Conservation (phyloP, 2,113 vertebrate species). For the Dromiciops gliroides region DNA sequence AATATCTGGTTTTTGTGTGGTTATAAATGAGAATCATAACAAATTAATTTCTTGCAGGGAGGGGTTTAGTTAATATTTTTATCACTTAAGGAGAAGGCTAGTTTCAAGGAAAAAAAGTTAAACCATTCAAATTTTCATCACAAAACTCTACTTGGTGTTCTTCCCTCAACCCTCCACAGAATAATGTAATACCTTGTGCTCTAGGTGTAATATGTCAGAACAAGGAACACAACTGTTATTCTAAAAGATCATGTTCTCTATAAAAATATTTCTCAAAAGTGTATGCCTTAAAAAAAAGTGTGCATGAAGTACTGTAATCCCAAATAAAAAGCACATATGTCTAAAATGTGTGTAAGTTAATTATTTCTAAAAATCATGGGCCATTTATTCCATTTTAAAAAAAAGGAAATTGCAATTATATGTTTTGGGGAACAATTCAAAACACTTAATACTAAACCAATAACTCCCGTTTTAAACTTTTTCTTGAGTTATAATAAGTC, state of each 20-base stretch:
- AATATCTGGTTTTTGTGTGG: neutral
- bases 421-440: neutral
- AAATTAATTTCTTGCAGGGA: neutral
- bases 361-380: neutral
- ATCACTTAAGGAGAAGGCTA: neutral
- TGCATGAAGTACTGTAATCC: neutral
- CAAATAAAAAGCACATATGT: neutral
- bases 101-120: neutral
- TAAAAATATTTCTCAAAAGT: neutral
- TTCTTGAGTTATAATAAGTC: neutral
- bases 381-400: neutral
- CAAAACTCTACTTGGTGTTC: neutral
- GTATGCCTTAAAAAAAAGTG: neutral
- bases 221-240: neutral
- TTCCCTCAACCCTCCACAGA: neutral
- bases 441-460: neutral
- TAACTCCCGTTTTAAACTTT: neutral
- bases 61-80: neutral
- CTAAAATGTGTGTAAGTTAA: neutral
- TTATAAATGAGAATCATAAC: neutral
- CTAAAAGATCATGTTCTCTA: neutral
- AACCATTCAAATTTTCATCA: neutral
- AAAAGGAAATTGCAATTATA: neutral
- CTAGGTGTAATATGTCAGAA: neutral
- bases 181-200: neutral